A percentile compares a stretch with the other conserved stretches of the same genome.
Evolutionary conservation across 2,797 vertebrate genomes (phyloP).

Genomic region (Danio jaintianensis): DNA sequence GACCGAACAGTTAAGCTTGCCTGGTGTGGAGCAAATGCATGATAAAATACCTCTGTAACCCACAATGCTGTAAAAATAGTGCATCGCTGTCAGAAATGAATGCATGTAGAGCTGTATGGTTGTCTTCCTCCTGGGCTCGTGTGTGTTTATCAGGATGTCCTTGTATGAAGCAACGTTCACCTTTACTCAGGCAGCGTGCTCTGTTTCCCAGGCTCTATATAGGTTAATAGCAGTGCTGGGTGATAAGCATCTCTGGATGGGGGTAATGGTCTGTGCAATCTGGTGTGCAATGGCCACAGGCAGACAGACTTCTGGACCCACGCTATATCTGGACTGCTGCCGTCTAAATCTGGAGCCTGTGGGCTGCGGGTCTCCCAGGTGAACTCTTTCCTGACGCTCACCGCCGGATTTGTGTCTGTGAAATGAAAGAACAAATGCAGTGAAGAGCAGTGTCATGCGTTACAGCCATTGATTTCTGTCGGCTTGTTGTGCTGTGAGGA

Average conservation of each 20-base stretch:
- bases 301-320: slow-evolving; percentile 52
- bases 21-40: not conserved
- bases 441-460: too few species aligned
- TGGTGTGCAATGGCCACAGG: slow-evolving; percentile 55
- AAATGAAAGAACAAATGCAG: not conserved
- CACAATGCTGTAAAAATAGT: not conserved
- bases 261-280: slow-evolving; percentile 54
- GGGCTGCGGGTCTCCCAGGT: slow-evolving; percentile 37
- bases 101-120: not conserved
- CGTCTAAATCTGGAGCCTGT: slow-evolving; percentile 44
- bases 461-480: too few species aligned
- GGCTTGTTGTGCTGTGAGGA: too few species aligned
- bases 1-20: too few species aligned
- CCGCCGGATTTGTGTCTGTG: not conserved
- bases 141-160: slow-evolving; percentile 16
- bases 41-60: not conserved
- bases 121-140: slow-evolving; percentile 1
- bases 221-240: slow-evolving; percentile 56
- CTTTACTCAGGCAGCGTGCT: slow-evolving; percentile 37
- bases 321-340: slow-evolving; percentile 23
- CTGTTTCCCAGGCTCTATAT: slow-evolving; percentile 51
- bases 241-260: slow-evolving; percentile 57
- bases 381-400: slow-evolving; percentile 27
- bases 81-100: not conserved
- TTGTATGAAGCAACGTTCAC: slow-evolving; percentile 29